A percentile compares a stretch with the other conserved stretches of the same genome.
phyloP scores from a whole-genome alignment of 2,797 vertebrate genomes.

The Miopithecus talapoin region DNA sequence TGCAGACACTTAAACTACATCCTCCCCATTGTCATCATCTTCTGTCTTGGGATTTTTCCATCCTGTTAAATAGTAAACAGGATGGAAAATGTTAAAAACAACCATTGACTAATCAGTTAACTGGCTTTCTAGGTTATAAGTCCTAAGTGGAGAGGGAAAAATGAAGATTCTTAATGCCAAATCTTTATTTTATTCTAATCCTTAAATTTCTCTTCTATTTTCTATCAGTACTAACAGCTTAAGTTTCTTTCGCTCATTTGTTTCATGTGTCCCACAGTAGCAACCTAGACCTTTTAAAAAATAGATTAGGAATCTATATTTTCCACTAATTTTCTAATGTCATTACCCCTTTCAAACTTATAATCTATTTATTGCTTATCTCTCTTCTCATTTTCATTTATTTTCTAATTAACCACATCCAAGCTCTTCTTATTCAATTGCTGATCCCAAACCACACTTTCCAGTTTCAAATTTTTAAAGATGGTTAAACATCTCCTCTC shows the following conservation, averaged over 20 bases:
- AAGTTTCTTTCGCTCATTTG: background rate
- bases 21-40: background rate
- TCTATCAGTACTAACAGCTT: background rate
- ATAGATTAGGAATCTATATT: background rate
- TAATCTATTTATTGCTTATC: background rate
- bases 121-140: background rate
- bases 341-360: background rate
- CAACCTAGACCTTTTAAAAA: background rate
- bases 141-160: background rate
- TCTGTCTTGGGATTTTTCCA: background rate
- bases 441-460: background rate
- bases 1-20: background rate
- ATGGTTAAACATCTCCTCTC: background rate
- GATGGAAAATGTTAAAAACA: background rate
- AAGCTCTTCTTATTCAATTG: background rate
- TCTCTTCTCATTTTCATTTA: background rate
- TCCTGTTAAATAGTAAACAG: background rate
- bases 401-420: background rate
- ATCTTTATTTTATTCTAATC: background rate
- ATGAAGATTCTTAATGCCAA: background rate
- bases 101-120: background rate
- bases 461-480: background rate
- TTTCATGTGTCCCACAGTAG: background rate
- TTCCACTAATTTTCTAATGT: background rate
- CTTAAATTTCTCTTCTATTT: background rate